These are phyloP conservation scores for Eubasilissa splendida DNA, from an alignment of 2,888 invertebrate genomes.

Conservation along the genomic window DNA sequence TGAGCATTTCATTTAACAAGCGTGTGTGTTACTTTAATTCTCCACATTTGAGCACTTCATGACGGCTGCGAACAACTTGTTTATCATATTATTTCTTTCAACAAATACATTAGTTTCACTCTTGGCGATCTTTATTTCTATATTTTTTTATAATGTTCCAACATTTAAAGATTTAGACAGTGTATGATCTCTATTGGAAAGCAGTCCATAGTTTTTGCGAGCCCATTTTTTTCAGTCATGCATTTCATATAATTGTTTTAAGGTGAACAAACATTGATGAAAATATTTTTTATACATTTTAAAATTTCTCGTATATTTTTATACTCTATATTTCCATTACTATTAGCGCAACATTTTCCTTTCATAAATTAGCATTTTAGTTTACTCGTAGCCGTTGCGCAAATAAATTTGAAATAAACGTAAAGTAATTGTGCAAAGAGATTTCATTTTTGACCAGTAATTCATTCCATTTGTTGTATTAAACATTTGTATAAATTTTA, in stretches of 20 bases:
- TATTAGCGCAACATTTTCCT: conserved; percentile 5
- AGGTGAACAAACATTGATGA: background rate
- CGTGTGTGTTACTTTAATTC: conserved; percentile 19
- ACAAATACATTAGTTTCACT: conserved; percentile 19
- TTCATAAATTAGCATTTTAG: background rate
- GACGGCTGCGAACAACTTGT: conserved; percentile 2
- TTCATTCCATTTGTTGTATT: conserved; percentile 30
- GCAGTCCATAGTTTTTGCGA: conserved; percentile 5
- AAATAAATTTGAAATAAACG: background rate
- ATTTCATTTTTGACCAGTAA: conserved; percentile 31
- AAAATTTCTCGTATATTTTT: conserved; percentile 13
- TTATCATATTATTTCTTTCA: conserved; percentile 12
- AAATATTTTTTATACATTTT: conserved; percentile 32
- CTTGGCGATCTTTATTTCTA: conserved; percentile 5
- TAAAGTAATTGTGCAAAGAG: background rate
- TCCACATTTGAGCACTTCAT: conserved; percentile 16
- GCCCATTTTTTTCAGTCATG: background rate
- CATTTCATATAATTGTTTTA: conserved; percentile 26
- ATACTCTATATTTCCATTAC: conserved; percentile 26
- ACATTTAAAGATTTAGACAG: conserved; percentile 4
- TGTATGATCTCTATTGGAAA: conserved; percentile 17
- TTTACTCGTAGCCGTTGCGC: conserved; percentile 4
- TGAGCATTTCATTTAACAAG: conserved; percentile 18
- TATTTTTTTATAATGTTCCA: background rate
- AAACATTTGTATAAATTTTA: conserved; percentile 10